These are phyloP conservation scores for Tachuris rubrigastra DNA, from an alignment of 2,113 vertebrate species.

Conservation along the genomic window DNA sequence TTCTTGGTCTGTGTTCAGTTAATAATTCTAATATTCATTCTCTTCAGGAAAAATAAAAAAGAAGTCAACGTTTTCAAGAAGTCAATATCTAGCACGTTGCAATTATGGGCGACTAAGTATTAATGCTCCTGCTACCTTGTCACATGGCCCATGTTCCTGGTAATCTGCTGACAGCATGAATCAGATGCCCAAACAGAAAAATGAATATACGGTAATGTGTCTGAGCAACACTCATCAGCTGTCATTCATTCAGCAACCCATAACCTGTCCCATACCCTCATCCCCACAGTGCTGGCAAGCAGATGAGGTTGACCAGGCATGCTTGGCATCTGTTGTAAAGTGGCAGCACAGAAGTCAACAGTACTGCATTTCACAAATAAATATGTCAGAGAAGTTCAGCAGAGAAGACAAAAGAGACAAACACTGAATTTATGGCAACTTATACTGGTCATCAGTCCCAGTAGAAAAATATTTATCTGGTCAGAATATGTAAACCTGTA, in stretches of 20 bases:
- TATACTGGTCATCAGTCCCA: not conserved
- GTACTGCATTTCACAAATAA: not conserved
- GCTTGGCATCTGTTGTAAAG: not conserved
- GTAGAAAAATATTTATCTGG: not conserved
- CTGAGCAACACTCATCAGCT: not conserved
- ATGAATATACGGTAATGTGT: not conserved
- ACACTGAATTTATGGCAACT: not conserved
- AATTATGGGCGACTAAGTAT: not conserved
- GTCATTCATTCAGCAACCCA: not conserved
- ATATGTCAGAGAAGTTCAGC: not conserved
- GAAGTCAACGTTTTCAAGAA: not conserved
- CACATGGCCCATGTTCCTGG: not conserved
- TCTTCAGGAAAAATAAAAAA: not conserved
- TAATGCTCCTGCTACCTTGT: not conserved
- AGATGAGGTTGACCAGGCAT: not conserved
- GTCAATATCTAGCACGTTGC: not conserved
- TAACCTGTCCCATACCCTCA: not conserved
- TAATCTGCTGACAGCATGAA: not conserved
- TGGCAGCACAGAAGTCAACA: not conserved
- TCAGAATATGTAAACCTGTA: not conserved
- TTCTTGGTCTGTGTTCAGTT: not conserved
- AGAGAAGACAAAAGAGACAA: not conserved
- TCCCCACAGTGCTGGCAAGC: not conserved
- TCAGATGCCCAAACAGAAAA: not conserved
- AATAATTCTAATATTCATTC: not conserved